Base-by-base conservation (phyloP, 2,113 vertebrate species). In the Telmatochromis brachygnathus region DNA sequence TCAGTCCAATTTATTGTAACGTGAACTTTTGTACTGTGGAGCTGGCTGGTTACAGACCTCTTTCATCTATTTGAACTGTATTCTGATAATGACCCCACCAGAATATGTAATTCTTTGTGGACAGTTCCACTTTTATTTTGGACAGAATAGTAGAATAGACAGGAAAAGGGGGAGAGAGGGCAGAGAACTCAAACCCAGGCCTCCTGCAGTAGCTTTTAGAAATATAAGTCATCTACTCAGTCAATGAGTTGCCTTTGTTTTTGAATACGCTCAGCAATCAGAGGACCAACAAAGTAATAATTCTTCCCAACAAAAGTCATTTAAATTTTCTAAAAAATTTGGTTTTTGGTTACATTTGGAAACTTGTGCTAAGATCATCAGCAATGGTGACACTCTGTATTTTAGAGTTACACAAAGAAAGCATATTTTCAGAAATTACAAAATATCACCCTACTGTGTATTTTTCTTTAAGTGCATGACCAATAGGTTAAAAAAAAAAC, bases 311-410 rank as follows among this genome's bases (percentile, higher is more conserved):
- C 14, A 47, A 47, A 73, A 1, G 37, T 45, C 21, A 14, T 73
- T 10, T 47, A 26, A 9, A 15, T 26, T 47, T 47, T 73, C 3
- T 28, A 6, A 6, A 73, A 47, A 1, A 23, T 2, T 4, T 0
- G 21, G 1, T 21, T 37, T 62, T 65, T 1, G 33, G 8, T 73
- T 45, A 17, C 6, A 45, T 26, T 45, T 73, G 35, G 13, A 73
- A 73, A 26, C 4, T 73, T 23, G 37, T 15, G 5, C 39, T 75
- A 14, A 39, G 35, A 39, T 70, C 12, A 39, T 70, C 35, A 23
- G 0, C 7, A 42, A 0, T 23, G n/a, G n/a, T 13, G 35, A 26
- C 23, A 23, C 23, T 37, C 4, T 39, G 9, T 37, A n/a, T 5
- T 75, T 75, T 49, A 75, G 2, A 28, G 15, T 49, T 47, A 49